Evolutionary conservation across 2,888 invertebrate species (phyloP), one percentile per base, ranked within the genome.

Genomic region (Athetis lepigone): DNA sequence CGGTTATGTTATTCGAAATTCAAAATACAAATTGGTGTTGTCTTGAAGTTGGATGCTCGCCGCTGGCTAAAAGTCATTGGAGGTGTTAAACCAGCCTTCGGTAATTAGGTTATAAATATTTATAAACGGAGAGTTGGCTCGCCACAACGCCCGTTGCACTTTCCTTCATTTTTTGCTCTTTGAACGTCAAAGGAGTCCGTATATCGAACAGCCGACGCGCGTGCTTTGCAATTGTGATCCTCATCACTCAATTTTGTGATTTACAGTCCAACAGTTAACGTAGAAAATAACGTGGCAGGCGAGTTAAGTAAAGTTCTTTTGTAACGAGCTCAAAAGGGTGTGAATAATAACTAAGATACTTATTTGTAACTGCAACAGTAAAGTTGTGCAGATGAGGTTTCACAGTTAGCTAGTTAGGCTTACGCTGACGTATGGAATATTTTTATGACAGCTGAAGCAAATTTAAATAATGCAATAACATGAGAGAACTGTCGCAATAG

Each of bases 21-120:
- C 75, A 83, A 85, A 83, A 83, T 80, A 84, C 81, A 85, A 85
- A 85, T 83, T 84, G 82, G 80, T 72, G 69, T 78, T 81, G 82
- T 81, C 82, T 83, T 69, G 63, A 75, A 77, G 82, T 81, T 81
- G 70, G 77, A 83, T 81, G 77, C 72, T 68, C 76, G 88, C 88
- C 88, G 75, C 80, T 81, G 86, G 88, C 87, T 84, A 84, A 86
- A 85, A 84, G 69, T 83, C 84, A 85, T 83, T 83, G 85, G 80
- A 90, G 83, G 88, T 89, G 90, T 88, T 88, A 90, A 90, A 85
- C 85, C 87, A 82, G 84, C 82, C 82, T 84, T 79, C 83, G 77
- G 90, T 93, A 93, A 93, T 92, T 89, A 90, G 91, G 90, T 89
- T 90, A 92, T 94, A 93, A 93, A 94, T 93, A 94, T 94, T 94